Conservation (phyloP, 2,797 vertebrate genomes). For the Helarctos malayanus region DNA sequence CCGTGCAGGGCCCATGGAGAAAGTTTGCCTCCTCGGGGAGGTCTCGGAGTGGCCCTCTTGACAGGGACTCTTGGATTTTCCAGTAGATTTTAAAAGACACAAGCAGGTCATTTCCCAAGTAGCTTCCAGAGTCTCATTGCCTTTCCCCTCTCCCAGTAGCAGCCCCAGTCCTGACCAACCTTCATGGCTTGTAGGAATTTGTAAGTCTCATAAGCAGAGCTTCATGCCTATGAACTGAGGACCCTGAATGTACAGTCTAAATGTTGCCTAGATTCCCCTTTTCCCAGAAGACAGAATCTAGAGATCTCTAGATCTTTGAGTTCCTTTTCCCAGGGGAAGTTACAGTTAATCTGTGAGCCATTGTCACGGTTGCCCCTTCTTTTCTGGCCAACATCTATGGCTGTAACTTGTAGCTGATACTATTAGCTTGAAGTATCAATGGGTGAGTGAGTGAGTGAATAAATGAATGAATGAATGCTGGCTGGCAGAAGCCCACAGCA, state of each 20-base stretch:
- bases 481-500: not conserved
- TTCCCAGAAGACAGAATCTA: not conserved
- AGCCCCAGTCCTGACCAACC: not conserved
- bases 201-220: not conserved
- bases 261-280: not conserved
- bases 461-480: not conserved
- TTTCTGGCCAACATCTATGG: not conserved
- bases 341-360: not conserved
- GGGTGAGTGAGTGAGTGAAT: not conserved
- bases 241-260: not conserved
- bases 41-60: not conserved
- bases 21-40: not conserved
- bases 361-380: not conserved
- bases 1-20: not conserved
- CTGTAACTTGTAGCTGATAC: not conserved
- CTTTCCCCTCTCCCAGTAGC: not conserved
- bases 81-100: not conserved
- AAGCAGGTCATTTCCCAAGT: not conserved
- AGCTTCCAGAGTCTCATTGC: not conserved
- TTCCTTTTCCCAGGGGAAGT: not conserved
- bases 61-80: not conserved
- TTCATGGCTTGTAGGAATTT: not conserved
- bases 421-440: not conserved
- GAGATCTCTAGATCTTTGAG: not conserved
- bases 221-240: not conserved